These are phyloP conservation scores for Syrmaticus mikado DNA, from an alignment of 2,113 vertebrate genomes.

Conservation along the genomic window DNA sequence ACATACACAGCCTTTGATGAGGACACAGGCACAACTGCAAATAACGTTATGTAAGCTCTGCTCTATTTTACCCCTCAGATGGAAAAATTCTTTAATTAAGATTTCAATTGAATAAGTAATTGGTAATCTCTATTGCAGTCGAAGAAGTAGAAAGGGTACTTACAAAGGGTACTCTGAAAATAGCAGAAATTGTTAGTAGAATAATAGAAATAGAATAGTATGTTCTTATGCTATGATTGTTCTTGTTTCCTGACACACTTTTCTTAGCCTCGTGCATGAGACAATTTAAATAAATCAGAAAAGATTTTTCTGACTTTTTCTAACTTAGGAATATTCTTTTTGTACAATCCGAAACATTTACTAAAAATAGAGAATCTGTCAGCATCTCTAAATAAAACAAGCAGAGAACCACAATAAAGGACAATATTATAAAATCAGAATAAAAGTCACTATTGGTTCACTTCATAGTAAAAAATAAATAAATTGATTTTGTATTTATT, in stretches of 20 bases:
- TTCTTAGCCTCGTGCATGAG: background rate
- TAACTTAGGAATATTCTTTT: background rate
- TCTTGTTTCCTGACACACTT: background rate
- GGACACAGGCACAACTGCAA: constrained; percentile 85
- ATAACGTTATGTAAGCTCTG: constrained; percentile 84
- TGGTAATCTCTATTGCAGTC: background rate
- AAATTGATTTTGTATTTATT: background rate
- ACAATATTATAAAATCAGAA: background rate
- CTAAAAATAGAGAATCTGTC: background rate
- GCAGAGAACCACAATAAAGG: background rate
- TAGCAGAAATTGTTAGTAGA: background rate
- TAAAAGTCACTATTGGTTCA: background rate
- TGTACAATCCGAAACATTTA: background rate
- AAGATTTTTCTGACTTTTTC: background rate
- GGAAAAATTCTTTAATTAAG: background rate
- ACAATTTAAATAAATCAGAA: background rate
- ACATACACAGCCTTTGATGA: constrained; percentile 82
- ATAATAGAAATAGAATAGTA: background rate
- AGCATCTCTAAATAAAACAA: background rate
- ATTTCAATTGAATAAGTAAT: background rate
- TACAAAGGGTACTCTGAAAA: background rate
- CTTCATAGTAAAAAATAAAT: background rate
- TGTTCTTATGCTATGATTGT: background rate
- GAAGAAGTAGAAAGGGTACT: background rate
- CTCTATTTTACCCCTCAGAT: background rate